Base-by-base conservation (phyloP, 37 sponge, comb jelly and placozoan genomes). In the Chondrosia reniformis region DNA sequence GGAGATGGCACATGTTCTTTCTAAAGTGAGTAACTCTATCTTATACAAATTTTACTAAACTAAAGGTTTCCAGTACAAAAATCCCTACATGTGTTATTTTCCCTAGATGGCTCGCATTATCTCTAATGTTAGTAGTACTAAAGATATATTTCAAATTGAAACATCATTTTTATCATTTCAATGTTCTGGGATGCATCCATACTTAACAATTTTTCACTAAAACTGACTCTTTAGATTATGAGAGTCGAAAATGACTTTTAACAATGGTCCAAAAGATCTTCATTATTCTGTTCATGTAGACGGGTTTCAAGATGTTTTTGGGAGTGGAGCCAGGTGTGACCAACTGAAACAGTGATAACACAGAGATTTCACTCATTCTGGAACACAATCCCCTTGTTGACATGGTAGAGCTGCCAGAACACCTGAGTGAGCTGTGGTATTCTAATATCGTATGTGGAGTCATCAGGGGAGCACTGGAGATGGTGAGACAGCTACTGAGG, bases 371-470 rank as follows among this genome's bases (percentile, higher is more conserved):
- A 9, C 85, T 98, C 36, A 62, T 92, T 58, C 79, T 98, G 10
- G 96, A 92, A 25, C 86, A 89, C 41, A 98, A 98, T 46, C 99
- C 99, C 27, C 86, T 98, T n/a, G 83, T 84, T 4, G 99, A 98
- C 59, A 93, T 95, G 81, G 99, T 98, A 22, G 99, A 98, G 77
- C 63, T 98, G 22, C 96, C 99, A 2, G 91, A 84, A 4, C 77
- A 86, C 17, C 94, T 89, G 49, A 79, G 81, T 0, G 80, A 75
- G 42, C 79, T 92, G 55, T 79, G 89, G 63, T 98, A 88, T 87
- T 93, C 94, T 52, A 98, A 98, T 73, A 84, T 98, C 55, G 55
- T 98, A 5, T 95, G 95, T 78, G 99, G 99, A 45, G 96, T 93
- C 15, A 43, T 98, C 43, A 49, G 95, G 28, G 99, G 99, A 65